phyloP scores from a whole-genome alignment of 2,888 invertebrate genomes.

The Meiosimyza decipiens region DNA sequence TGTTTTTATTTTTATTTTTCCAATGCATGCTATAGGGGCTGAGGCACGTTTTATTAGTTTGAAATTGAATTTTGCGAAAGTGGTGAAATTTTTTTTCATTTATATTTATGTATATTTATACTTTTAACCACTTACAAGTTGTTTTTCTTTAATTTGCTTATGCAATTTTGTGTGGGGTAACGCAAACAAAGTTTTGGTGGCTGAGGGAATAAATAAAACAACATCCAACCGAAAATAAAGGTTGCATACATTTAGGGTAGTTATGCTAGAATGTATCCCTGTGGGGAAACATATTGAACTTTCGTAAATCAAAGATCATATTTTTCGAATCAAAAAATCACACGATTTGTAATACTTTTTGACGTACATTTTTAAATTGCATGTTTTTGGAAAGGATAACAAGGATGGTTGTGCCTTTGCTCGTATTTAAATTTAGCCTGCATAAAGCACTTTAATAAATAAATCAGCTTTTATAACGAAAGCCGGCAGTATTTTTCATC shows the following conservation, averaged over 20 bases:
- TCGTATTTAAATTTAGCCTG: too few species aligned
- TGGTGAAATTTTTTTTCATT: slow-evolving; percentile 21
- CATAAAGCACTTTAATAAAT: too few species aligned
- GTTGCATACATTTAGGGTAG: slow-evolving; percentile 11
- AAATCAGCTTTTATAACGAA: too few species aligned
- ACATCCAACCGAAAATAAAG: background rate
- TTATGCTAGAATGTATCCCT: too few species aligned
- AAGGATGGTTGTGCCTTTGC: too few species aligned
- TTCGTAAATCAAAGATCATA: too few species aligned
- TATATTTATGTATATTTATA: background rate
- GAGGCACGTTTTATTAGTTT: slow-evolving; percentile 28
- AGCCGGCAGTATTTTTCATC: too few species aligned
- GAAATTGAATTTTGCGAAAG: slow-evolving; percentile 29
- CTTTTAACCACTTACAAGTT: slow-evolving; percentile 5
- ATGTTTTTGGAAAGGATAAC: too few species aligned
- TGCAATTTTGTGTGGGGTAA: slow-evolving; percentile 17
- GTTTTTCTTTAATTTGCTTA: slow-evolving; percentile 28
- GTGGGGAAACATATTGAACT: too few species aligned
- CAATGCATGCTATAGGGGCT: background rate
- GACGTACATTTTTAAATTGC: too few species aligned
- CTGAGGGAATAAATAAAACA: background rate
- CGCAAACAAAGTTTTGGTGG: slow-evolving; percentile 27
- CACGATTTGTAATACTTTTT: too few species aligned
- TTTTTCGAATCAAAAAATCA: too few species aligned
- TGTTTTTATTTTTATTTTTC: background rate